Evolutionary conservation across 2,888 invertebrate species (phyloP).

Genomic region (Bombyx huttoni): DNA sequence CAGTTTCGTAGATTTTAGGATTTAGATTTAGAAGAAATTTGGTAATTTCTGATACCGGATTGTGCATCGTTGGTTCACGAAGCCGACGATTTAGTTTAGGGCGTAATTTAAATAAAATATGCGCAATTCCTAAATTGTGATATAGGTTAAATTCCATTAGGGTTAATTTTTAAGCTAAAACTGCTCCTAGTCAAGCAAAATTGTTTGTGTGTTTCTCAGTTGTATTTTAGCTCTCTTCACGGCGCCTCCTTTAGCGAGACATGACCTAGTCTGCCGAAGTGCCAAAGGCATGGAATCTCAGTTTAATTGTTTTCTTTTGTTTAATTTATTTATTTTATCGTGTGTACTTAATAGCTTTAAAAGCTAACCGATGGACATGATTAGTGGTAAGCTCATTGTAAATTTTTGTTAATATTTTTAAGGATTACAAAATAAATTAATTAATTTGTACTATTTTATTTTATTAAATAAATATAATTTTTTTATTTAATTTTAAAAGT

Average conservation of each 20-base stretch:
- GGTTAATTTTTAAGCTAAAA: constrained; percentile 21
- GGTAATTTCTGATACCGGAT: too few relatives aligned
- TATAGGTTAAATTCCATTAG: constrained; percentile 47
- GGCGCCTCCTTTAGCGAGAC: constrained; percentile 1
- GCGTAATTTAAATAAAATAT: constrained; percentile 26
- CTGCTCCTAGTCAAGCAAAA: constrained; percentile 15
- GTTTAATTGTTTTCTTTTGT: constrained; percentile 24
- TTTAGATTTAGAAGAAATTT: too few relatives aligned
- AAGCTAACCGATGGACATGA: constrained; percentile 52
- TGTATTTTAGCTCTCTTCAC: constrained; percentile 31
- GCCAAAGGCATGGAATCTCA: constrained; percentile 66
- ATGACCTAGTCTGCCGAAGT: constrained; percentile 45
- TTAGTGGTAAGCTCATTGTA: constrained; percentile 12
- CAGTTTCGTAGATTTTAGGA: too few relatives aligned
- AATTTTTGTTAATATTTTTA: constrained; percentile 18
- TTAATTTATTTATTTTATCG: constrained; percentile 23
- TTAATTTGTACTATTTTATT: neutral
- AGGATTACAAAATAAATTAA: neutral
- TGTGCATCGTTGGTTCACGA: constrained; percentile 7
- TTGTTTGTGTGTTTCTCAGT: constrained; percentile 5
- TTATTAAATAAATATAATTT: neutral
- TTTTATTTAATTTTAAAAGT: neutral
- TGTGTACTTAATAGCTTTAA: constrained; percentile 37
- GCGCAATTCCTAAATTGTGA: constrained; percentile 68
- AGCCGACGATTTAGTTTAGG: neutral